Evolutionary conservation across 2,888 invertebrate species (phyloP), one percentile per base, ranked within the genome.

Genomic region (Lathronympha strigana): DNA sequence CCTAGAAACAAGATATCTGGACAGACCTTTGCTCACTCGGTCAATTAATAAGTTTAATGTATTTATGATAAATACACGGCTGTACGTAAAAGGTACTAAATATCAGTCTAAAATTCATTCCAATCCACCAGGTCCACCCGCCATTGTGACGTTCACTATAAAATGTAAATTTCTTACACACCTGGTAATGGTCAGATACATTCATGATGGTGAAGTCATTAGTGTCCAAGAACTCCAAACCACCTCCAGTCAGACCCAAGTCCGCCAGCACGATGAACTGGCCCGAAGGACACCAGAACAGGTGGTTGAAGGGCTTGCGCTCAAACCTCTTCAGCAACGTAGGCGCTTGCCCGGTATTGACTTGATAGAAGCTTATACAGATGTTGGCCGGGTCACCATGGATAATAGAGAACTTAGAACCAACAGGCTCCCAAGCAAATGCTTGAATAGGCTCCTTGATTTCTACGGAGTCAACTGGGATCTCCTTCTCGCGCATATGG

Each of bases 381-480:
- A 96, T 96, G 76, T 96, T 97, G 8, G 93, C 93, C 0, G 93
- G 92, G 80, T 99, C 99, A 0, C 99, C 99, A 73, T 99, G 98
- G 70, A 99, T 98, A 63, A 99, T 98, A 0, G 98, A 96, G 87
- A 99, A 99, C 83, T 98, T 99, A 54, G 95, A 96, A 1, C 99
- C 99, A 6, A 97, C 93, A 0, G 99, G 99, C 83, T 99, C 99
- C 99, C 99, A 99, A 0, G 98, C 98, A 80, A 99, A 99, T 0
- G 98, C 98, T 78, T 97, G 95, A 63, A 97, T 97, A 0, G 96
- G 94, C 78, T 97, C 97, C 83, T 99, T 98, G 69, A 98, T 97
- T 87, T 99, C 99, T 1, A 99, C 96, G 11, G 97, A 98, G 84
- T 99, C 99, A 0, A 99, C 98, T 0, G 99, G 99, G 74, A 99